phyloP scores from a whole-genome alignment of 1,140 invertebrate genomes.

The Drosophila lini region DNA sequence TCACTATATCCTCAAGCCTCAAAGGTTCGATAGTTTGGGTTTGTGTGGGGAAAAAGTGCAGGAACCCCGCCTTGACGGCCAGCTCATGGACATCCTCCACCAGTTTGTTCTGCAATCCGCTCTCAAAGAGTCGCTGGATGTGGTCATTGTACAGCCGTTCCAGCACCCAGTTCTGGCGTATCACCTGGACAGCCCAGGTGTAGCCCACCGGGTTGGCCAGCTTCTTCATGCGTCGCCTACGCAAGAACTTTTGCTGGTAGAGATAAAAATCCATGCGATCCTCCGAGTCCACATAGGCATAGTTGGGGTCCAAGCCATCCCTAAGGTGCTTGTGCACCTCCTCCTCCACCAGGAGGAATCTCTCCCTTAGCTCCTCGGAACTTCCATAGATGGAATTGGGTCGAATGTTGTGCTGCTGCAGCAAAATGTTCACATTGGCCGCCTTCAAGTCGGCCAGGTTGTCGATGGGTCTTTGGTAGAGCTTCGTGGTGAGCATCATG shows the following conservation, averaged over 20 bases:
- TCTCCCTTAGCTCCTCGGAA: slow-evolving; percentile 32
- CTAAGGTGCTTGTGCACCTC: slow-evolving; percentile 2
- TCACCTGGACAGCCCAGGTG: slow-evolving; percentile 54
- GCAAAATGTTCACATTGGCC: slow-evolving; percentile 38
- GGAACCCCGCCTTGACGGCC: slow-evolving; percentile 41
- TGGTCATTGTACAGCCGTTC: slow-evolving; percentile 38
- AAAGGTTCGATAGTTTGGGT: slow-evolving; percentile 30
- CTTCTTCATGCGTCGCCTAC: slow-evolving; percentile 44
- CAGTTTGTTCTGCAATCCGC: slow-evolving; percentile 37
- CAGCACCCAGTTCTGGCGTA: slow-evolving; percentile 43
- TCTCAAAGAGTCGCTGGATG: slow-evolving; percentile 38
- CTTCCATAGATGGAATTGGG: slow-evolving; percentile 34
- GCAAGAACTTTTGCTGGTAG: slow-evolving; percentile 47
- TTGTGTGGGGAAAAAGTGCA: slow-evolving; percentile 45
- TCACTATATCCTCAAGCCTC: slow-evolving; percentile 41
- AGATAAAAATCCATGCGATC: slow-evolving; percentile 51
- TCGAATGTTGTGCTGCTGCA: slow-evolving; percentile 15
- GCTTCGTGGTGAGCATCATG: slow-evolving; percentile 49
- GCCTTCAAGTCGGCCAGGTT: slow-evolving; percentile 44
- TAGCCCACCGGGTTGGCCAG: slow-evolving; percentile 30
- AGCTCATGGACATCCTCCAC: slow-evolving; percentile 45
- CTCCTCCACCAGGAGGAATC: slow-evolving; percentile 27
- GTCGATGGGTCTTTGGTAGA: slow-evolving; percentile 39
- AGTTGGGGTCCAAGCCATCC: slow-evolving; percentile 25
- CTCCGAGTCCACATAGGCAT: slow-evolving; percentile 49